Percentiles rank a stretch among this genome's conserved stretches.
phyloP scores from a whole-genome alignment of 2,797 vertebrate genomes.

The Hafferia zeledoni region DNA sequence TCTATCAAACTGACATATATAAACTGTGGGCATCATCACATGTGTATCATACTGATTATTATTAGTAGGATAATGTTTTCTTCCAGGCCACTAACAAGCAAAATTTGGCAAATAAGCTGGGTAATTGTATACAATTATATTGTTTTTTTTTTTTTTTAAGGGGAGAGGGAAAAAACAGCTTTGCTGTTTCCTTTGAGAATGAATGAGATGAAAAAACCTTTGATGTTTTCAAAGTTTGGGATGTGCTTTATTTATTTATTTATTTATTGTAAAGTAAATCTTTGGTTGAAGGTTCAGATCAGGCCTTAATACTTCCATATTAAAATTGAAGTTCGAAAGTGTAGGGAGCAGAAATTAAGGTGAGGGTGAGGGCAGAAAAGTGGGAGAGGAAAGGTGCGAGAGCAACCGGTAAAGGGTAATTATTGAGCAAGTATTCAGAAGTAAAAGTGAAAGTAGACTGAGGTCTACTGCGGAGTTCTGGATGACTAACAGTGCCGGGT shows the following conservation, averaged over 20 bases:
- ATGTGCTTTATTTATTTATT: no score
- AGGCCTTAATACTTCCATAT: background rate
- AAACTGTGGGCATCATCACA: background rate
- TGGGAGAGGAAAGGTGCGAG: accelerated
- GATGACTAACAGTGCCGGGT: background rate
- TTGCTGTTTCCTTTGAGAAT: background rate
- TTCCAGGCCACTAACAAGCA: background rate
- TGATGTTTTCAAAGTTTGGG: background rate
- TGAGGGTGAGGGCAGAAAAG: accelerated
- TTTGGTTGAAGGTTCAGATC: background rate
- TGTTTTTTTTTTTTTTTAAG: background rate
- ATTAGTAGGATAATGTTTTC: background rate
- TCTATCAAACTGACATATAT: background rate
- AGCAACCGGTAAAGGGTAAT: background rate
- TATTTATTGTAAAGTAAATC: background rate
- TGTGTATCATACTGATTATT: background rate
- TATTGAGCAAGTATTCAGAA: background rate
- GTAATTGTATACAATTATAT: background rate
- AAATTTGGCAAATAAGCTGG: background rate
- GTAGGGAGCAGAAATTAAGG: background rate
- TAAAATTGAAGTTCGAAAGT: background rate
- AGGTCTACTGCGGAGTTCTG: background rate
- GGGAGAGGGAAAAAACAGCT: background rate
- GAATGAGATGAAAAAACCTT: background rate
- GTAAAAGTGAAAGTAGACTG: background rate